A percentile compares a stretch with the other conserved stretches of the same genome.
Conservation (phyloP, 2,888 invertebrate genomes). For the Papilio protenor region DNA sequence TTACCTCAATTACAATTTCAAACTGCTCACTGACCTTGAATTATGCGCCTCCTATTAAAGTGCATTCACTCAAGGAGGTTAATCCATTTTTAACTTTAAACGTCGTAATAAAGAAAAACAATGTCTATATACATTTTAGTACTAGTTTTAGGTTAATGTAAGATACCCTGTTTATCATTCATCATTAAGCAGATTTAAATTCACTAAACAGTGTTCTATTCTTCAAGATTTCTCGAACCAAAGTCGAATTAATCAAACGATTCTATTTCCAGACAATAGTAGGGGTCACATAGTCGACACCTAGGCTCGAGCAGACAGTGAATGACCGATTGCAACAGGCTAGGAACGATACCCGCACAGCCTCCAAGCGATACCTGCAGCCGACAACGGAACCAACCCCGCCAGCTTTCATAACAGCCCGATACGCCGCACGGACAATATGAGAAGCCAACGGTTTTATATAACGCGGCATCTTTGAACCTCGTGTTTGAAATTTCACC, state of each 20-base stretch:
- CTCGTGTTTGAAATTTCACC: neutral
- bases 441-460: conserved; percentile 12
- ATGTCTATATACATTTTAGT: neutral
- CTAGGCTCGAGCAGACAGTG: conserved; percentile 50
- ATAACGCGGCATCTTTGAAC: conserved; percentile 23
- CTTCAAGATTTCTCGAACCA: conserved; percentile 27
- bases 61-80: conserved; percentile 29
- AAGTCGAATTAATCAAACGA: conserved; percentile 27
- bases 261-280: conserved; percentile 40
- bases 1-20: conserved; percentile 29
- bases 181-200: no score
- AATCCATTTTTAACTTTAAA: neutral
- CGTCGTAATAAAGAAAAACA: neutral
- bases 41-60: conserved; percentile 25
- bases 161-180: no score
- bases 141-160: neutral
- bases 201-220: neutral
- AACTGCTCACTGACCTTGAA: conserved; percentile 31
- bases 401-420: conserved; percentile 48
- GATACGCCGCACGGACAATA: conserved; percentile 21
- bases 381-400: conserved; percentile 44
- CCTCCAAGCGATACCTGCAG: conserved; percentile 26
- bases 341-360: conserved; percentile 50
- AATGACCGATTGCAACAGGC: conserved; percentile 55
- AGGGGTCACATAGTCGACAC: conserved; percentile 46